phyloP scores from a whole-genome alignment of 2,888 invertebrate species.

The Drosophila neotestacea region DNA sequence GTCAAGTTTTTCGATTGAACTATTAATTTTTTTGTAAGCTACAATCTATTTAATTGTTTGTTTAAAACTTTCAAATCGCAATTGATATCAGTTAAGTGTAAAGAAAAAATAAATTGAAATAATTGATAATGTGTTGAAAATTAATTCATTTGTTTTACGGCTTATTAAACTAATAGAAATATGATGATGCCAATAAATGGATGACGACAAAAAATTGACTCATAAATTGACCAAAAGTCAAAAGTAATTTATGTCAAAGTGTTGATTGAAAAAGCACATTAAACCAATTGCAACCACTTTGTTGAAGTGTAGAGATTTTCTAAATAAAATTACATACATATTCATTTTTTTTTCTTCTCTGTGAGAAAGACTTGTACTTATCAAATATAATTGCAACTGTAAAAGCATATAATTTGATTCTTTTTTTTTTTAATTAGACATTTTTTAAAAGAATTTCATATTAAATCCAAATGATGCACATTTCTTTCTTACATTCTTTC shows the following conservation, averaged over 20 bases:
- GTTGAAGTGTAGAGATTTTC: not conserved
- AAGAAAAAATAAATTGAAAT: slow-evolving; percentile 3
- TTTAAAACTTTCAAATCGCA: not conserved
- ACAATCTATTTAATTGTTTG: not conserved
- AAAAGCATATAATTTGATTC: no score
- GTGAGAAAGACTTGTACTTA: no score
- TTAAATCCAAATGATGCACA: no score
- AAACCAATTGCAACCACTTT: not conserved
- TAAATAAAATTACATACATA: not conserved
- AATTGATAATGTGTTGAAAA: slow-evolving; percentile 10
- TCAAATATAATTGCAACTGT: no score
- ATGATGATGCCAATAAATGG: slow-evolving; percentile 2
- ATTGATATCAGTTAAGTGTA: not conserved
- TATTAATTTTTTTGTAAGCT: slow-evolving; percentile 1
- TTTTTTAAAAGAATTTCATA: no score
- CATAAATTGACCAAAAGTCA: not conserved
- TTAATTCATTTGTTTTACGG: slow-evolving; percentile 14
- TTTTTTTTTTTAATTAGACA: no score
- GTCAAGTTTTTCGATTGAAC: slow-evolving; percentile 8
- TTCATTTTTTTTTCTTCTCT: no score
- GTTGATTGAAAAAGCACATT: not conserved
- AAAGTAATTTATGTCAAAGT: slow-evolving; percentile 1
- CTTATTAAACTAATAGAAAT: slow-evolving; percentile 29
- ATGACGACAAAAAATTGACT: not conserved
- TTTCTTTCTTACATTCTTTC: no score